A percentile compares a stretch with the other conserved stretches of the same genome.
Conservation (phyloP, 2,888 invertebrate species). For the Cordilura impudica region DNA sequence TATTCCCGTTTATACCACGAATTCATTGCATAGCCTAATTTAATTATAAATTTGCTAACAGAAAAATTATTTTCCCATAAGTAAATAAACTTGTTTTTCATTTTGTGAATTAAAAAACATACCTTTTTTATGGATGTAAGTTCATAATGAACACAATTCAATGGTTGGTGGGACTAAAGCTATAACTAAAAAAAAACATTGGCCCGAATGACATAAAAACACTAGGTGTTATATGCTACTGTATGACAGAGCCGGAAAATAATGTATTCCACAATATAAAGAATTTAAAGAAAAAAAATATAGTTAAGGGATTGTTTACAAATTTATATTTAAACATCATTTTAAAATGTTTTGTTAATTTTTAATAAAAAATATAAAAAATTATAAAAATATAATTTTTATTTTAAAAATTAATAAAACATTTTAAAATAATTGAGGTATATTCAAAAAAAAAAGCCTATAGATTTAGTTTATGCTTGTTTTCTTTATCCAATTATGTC, state of each 20-base stretch:
- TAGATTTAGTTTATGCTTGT: too few species aligned
- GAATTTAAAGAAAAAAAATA: too few species aligned
- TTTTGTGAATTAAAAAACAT: not conserved
- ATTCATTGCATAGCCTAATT: conserved; percentile 18
- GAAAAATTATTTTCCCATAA: conserved; percentile 49
- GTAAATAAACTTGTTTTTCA: conserved; percentile 44
- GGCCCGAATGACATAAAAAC: conserved; percentile 31
- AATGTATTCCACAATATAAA: not conserved
- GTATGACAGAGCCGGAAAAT: not conserved
- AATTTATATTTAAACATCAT: too few species aligned
- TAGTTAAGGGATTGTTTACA: too few species aligned
- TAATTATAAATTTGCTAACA: conserved; percentile 21
- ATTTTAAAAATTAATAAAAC: too few species aligned
- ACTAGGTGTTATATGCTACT: conserved; percentile 27
- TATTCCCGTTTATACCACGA: not conserved
- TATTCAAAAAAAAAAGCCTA: too few species aligned
- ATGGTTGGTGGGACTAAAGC: conserved; percentile 24
- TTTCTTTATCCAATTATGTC: too few species aligned
- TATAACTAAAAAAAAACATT: conserved; percentile 2
- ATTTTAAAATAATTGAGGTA: too few species aligned
- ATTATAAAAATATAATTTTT: too few species aligned
- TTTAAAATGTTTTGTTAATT: too few species aligned
- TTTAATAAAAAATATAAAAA: too few species aligned
- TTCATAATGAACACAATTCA: conserved; percentile 29
- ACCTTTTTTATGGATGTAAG: conserved; percentile 21